These are phyloP conservation scores for Auanema freiburgensis DNA, from an alignment of 2,888 invertebrate species.

Conservation along the genomic window DNA sequence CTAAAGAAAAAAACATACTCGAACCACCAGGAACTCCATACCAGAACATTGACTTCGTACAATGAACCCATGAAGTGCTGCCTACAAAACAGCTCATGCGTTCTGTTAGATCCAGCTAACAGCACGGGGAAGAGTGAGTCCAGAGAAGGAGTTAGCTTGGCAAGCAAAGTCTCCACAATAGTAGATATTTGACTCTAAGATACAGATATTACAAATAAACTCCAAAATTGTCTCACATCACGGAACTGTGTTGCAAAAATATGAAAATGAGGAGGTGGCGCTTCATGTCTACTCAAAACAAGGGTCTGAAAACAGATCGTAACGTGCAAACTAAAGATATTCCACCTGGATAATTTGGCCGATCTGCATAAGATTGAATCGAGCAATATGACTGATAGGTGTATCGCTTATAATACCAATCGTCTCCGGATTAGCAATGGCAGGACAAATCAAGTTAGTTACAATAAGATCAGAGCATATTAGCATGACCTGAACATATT, in stretches of 20 bases:
- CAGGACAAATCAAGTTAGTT: constrained; percentile 90
- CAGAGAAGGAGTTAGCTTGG: constrained; percentile 15
- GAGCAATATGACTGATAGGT: constrained; percentile 84
- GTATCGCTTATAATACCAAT: constrained; percentile 86
- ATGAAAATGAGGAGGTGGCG: constrained; percentile 75
- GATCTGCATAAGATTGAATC: constrained; percentile 77
- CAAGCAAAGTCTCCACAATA: constrained; percentile 50
- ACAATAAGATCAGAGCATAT: constrained; percentile 89
- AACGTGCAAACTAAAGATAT: too few relatives aligned
- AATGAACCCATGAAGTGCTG: constrained; percentile 44
- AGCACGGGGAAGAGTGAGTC: constrained; percentile 19
- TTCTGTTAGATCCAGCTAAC: constrained; percentile 7
- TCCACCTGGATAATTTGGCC: constrained; percentile 80
- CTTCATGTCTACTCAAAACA: constrained; percentile 82
- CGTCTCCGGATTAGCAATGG: constrained; percentile 87
- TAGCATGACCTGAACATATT: constrained; percentile 17
- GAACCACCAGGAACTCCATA: too few relatives aligned
- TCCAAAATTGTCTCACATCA: constrained; percentile 15
- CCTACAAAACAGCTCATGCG: constrained; percentile 23
- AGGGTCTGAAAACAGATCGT: constrained; percentile 76
- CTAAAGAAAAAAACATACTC: too few relatives aligned
- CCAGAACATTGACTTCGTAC: constrained; percentile 48
- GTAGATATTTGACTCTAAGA: constrained; percentile 27
- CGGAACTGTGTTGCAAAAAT: constrained; percentile 64
- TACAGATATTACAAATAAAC: background rate